Evolutionary conservation across 2,797 vertebrate species (phyloP).

Genomic region (Sebastolobus altivelis): DNA sequence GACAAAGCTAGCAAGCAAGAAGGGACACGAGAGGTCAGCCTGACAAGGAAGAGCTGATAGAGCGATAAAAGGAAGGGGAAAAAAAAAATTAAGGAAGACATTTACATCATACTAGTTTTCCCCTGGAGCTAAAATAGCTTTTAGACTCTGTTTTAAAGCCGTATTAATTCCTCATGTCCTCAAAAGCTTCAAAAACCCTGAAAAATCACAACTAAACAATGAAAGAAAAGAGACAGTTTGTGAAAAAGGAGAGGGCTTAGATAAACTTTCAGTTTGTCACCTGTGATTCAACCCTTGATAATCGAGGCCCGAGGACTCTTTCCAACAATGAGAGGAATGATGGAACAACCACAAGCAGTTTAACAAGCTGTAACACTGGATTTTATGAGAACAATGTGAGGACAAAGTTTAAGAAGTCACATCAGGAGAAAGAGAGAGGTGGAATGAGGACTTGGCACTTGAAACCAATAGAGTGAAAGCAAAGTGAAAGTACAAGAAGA

Average conservation of each 20-base stretch:
- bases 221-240: background rate
- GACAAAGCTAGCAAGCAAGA: slow-evolving; percentile 9
- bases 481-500: slow-evolving; percentile 35
- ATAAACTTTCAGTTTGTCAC: slow-evolving; percentile 57
- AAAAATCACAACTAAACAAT: background rate
- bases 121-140: background rate
- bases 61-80: slow-evolving; percentile 47
- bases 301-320: background rate
- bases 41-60: slow-evolving; percentile 45
- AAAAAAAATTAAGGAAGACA: slow-evolving; percentile 39
- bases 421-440: background rate
- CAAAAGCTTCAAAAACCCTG: background rate
- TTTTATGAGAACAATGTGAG: background rate
- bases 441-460: background rate
- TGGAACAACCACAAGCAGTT: background rate
- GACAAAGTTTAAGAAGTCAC: slow-evolving; percentile 1
- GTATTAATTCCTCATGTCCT: background rate
- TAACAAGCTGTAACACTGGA: background rate
- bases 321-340: background rate
- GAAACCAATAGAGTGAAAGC: background rate
- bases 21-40: slow-evolving; percentile 29
- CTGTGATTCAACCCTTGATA: background rate
- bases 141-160: background rate
- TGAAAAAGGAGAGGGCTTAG: background rate
- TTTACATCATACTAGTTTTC: slow-evolving; percentile 12